Evolutionary conservation across 2,797 vertebrate genomes (phyloP), one percentile per base, ranked within the genome.

Genomic region (Thaleichthys pacificus): DNA sequence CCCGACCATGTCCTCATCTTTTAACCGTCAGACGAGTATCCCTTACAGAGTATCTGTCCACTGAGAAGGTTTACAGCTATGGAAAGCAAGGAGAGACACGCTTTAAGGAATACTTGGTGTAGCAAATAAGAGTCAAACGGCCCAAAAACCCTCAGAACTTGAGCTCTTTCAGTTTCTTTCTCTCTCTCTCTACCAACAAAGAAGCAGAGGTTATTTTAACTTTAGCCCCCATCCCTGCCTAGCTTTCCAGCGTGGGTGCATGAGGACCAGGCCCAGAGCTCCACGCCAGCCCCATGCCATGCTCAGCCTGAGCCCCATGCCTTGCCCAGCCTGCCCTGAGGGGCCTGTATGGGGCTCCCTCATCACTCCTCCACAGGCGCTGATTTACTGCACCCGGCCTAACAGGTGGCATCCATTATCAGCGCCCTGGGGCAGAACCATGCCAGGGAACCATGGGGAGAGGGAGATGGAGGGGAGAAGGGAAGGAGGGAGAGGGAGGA

Each of bases 371-470:
- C 51, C 51, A n/a, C 19, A 28, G 71, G 76, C 22, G n/a, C 74
- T 76, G 73, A 85, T 88, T 86, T 85, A 80, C 74, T 78, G 85
- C 76, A 14, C 77, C 38, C 21, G 26, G 69, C 77, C 89, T 91
- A 90, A 91, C 91, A 93, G 92, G 91, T 93, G 91, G 87, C 88
- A 88, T 91, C 87, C 74, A 92, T 91, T 90, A 92, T 89, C 86
- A 82, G 42, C 66, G 78, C 73, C 66, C 70, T 78, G 67, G 63
- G 80, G 78, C 69, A 71, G 56, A 64, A 57, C 51, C 42, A 54
- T 72, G 77, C 69, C 68, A 58, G 74, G 66, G 54, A 19, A 24
- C 24, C 47, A 24, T 24, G 26, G 21, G 26, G 7, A 54, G 66
- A 26, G 17, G 57, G 68, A n/a, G 47, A 69, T 17, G 3, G 8